Evolutionary conservation across 2,888 invertebrate species (phyloP), one percentile per base, ranked within the genome.

Genomic region (Cheilosia urbana): DNA sequence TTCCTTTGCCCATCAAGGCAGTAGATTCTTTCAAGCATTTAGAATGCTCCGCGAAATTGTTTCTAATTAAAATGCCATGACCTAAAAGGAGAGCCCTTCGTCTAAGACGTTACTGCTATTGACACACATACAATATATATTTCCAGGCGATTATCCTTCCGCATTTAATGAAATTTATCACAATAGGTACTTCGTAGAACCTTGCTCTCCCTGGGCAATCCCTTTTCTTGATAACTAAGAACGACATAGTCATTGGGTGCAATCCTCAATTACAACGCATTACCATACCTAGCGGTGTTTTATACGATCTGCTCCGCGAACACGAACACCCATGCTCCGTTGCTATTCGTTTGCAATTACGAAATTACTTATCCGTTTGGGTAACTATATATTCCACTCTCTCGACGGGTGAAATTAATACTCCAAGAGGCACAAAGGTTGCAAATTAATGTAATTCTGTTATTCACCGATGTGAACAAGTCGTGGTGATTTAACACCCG

Each of bases 221-320:
- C 42, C 47, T 62, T 27, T 53, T 73, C 55, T 24, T 7, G 57
- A 42, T 76, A 58, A 75, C 66, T 75, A 76, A 76, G 75, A 66
- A 45, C 37, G 75, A 58, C 75, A 65, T 49, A 47, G 24, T 40
- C 49, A 47, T 19, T 66, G 49, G 66, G 49, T 76, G 75, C 58
- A 66, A 76, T 40, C 57, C 58, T 42, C 49, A 51, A 71, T 76
- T 42, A 76, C 34, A 47, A 69, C 47, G 34, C 45, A 58, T 69
- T 45, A 13, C 55, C 45, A 45, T 27, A 24, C 2, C 1, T 1
- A 17, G 34, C 58, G 47, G 45, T 49, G 47, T 47, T 58, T 58
- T 58, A 47, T 69, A 69, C 37, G 13, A 47, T 69, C 24, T 68
- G 11, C 7, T 37, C 30, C 42, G 7, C 6, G 15, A 53, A n/a